Base-by-base conservation (phyloP, 1,140 invertebrate genomes). In the Trichomalopsis sarcophagae region DNA sequence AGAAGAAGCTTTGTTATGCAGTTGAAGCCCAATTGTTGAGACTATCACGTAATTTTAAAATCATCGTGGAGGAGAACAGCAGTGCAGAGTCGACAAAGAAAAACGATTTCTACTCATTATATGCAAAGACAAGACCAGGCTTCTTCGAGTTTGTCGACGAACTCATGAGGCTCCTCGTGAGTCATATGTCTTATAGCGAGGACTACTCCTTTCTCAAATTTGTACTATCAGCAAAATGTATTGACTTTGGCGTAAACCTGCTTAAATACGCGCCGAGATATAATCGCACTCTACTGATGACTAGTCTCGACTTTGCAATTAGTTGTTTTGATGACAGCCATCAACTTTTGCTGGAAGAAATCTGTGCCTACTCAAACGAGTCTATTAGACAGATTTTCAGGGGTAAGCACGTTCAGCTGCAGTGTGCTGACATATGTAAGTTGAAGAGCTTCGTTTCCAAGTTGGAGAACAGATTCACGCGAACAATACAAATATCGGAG, bases 61-160 rank as follows among this genome's bases (percentile, higher is more conserved):
- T 84, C 5, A 1, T 21, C 1, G 33, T 85, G 3, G n/a, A 71
- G 14, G 73, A 82, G 21, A 81, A 85, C 55, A 47, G 66, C 27
- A 50, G 11, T 13, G 10, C 30, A 21, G 79, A 81, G 23, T 66
- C 33, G 4, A 76, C 23, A 30, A 76, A 83, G 55, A 66, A 62
- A 55, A 36, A 21, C 50, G n/a, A 77, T 36, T 77, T 76, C 33
- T 27, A 66, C 17, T 40, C 14, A 1, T 40, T 76, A 1, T 69
- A 68, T 69, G 82, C 87, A 2, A 87, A 84, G n/a, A 86, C 66
- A 2, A 86, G 85, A 21, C 90, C 90, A 68, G 89, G 89, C 30
- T 91, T 91, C 82, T 89, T 88, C 62, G 89, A 90, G 50, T 91
- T 90, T 79, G 14, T 91, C 2, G 87, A 89, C 27, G 40, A 88